phyloP scores from a whole-genome alignment of 2,888 invertebrate species.

The Adelognathus sp. region DNA sequence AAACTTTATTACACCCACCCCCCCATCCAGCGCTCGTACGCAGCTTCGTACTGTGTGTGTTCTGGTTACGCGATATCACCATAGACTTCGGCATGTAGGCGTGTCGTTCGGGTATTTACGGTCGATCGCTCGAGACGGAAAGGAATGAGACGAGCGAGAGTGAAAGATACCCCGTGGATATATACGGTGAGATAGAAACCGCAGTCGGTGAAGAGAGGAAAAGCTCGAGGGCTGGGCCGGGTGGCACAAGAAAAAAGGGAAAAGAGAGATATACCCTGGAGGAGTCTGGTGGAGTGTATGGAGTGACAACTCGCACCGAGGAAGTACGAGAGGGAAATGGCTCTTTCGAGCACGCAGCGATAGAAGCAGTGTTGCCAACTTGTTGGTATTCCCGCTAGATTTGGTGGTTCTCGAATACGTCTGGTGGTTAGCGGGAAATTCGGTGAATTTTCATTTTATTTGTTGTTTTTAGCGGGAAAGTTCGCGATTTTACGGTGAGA shows the following conservation, averaged over 20 bases:
- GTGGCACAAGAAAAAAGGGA: too few relatives aligned
- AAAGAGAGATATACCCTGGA: constrained; percentile 14
- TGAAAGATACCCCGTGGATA: not conserved
- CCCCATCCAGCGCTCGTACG: constrained; percentile 12
- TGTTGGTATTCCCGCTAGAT: constrained; percentile 17
- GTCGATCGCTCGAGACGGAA: constrained; percentile 47
- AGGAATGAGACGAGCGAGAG: constrained; percentile 14
- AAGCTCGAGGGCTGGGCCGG: constrained; percentile 31
- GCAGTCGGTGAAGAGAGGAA: not conserved
- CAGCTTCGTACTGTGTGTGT: constrained; percentile 26
- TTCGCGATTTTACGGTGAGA: not conserved
- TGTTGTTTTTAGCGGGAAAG: not conserved
- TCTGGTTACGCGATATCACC: constrained; percentile 59
- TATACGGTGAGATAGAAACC: not conserved
- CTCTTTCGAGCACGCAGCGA: constrained; percentile 21
- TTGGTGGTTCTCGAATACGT: constrained; percentile 23
- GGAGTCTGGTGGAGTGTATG: constrained; percentile 59
- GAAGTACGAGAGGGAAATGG: too few relatives aligned
- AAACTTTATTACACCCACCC: constrained; percentile 59
- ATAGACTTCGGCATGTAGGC: constrained; percentile 59
- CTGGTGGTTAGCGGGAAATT: constrained; percentile 15
- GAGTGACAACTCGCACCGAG: constrained; percentile 43
- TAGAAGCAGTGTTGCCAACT: constrained; percentile 38
- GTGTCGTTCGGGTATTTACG: constrained; percentile 61
- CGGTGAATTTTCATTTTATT: not conserved